Percentiles rank a stretch among this genome's conserved stretches.
These are phyloP conservation scores for Chlorodrepanis virens DNA, from an alignment of 2,113 vertebrate species.

Conservation along the genomic window DNA sequence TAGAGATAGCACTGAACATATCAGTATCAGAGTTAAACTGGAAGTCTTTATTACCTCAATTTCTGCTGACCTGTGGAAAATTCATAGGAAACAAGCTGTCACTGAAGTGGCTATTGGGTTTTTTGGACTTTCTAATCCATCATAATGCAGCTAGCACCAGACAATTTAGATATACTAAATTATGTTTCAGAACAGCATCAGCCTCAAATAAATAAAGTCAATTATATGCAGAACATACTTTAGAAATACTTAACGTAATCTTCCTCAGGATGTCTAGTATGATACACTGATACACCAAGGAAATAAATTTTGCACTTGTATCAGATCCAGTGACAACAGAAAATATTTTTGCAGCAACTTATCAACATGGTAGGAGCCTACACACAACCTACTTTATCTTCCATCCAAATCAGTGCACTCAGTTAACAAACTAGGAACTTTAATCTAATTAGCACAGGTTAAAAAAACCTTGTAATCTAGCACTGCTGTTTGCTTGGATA, in stretches of 20 bases:
- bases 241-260: constrained; percentile 12
- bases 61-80: neutral
- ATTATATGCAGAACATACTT: neutral
- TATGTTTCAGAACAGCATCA: neutral
- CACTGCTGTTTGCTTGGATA: neutral
- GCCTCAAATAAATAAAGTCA: neutral
- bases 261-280: constrained; percentile 15
- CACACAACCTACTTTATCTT: neutral
- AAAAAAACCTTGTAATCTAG: neutral
- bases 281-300: neutral
- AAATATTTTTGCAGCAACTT: constrained; percentile 22
- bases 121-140: neutral
- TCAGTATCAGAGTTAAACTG: neutral
- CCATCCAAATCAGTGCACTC: neutral
- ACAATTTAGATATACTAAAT: neutral
- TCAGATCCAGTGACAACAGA: constrained; percentile 25
- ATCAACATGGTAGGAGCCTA: neutral
- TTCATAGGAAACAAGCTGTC: neutral
- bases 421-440: neutral
- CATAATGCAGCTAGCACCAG: neutral
- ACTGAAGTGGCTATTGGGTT: neutral
- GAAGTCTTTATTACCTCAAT: neutral
- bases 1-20: neutral
- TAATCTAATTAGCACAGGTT: neutral
- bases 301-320: constrained; percentile 47